phyloP scores from a whole-genome alignment of 2,113 vertebrate genomes.

The Lampris megalopsis region DNA sequence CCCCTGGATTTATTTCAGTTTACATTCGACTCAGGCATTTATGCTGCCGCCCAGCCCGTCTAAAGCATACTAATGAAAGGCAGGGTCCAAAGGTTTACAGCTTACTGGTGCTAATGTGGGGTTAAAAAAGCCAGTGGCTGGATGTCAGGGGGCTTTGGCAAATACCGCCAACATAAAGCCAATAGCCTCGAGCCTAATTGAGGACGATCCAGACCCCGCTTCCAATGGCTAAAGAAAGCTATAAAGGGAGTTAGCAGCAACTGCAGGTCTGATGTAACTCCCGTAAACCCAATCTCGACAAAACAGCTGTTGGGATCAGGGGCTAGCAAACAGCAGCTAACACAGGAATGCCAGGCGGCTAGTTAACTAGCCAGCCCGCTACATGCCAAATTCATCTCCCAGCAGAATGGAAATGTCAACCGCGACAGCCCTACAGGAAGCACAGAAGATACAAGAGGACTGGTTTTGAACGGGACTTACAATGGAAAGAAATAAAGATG shows the following conservation, averaged over 20 bases:
- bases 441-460: constrained; percentile 11
- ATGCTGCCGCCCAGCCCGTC: not conserved
- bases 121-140: not conserved
- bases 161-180: constrained; percentile 15
- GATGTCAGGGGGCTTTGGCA: constrained; percentile 26
- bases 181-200: constrained; percentile 31
- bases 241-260: constrained; percentile 22
- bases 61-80: constrained; percentile 14
- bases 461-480: not conserved
- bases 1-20: constrained; percentile 15
- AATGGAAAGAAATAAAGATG: no score
- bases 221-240: constrained; percentile 20
- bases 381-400: constrained; percentile 24
- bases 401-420: constrained; percentile 28
- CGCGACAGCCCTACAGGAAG: constrained; percentile 19
- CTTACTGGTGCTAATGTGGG: constrained; percentile 19
- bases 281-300: constrained; percentile 28
- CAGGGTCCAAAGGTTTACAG: not conserved
- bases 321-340: constrained; percentile 21
- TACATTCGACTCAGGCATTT: constrained; percentile 5
- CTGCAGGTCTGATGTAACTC: constrained; percentile 9
- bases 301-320: constrained; percentile 49
- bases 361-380: not conserved
- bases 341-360: constrained; percentile 28
- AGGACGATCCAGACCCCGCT: constrained; percentile 26